These are phyloP conservation scores for Amphilophus citrinellus DNA, from an alignment of 2,113 vertebrate genomes.

Conservation along the genomic window DNA sequence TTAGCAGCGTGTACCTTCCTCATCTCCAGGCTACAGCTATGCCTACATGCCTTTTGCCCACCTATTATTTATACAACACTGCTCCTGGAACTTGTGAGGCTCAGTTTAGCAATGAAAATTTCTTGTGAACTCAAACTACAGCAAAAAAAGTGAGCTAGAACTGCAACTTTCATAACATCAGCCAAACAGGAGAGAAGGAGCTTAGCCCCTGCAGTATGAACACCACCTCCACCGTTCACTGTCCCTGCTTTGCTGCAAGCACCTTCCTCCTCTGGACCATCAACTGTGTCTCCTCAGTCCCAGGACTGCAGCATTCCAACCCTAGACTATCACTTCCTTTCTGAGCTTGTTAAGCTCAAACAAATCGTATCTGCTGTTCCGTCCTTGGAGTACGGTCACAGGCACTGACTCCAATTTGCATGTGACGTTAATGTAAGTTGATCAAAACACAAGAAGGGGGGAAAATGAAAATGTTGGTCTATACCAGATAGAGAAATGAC, in stretches of 20 bases:
- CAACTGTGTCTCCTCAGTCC: neutral
- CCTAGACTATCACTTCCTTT: neutral
- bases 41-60: neutral
- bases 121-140: neutral
- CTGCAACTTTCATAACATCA: neutral
- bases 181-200: neutral
- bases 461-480: neutral
- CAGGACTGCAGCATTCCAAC: neutral
- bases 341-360: neutral
- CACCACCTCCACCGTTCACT: constrained; percentile 1
- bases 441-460: neutral
- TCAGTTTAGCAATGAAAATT: neutral
- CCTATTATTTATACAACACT: neutral
- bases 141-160: neutral
- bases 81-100: neutral
- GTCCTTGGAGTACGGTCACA: neutral
- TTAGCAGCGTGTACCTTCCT: neutral
- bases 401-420: neutral
- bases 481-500: neutral
- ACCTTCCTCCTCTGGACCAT: neutral
- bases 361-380: neutral
- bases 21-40: neutral
- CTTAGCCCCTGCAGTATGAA: neutral
- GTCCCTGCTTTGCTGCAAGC: neutral
- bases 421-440: neutral